Evolutionary conservation across 23 tunicate genomes (phyloP).

Genomic region (Diplosoma virens): DNA sequence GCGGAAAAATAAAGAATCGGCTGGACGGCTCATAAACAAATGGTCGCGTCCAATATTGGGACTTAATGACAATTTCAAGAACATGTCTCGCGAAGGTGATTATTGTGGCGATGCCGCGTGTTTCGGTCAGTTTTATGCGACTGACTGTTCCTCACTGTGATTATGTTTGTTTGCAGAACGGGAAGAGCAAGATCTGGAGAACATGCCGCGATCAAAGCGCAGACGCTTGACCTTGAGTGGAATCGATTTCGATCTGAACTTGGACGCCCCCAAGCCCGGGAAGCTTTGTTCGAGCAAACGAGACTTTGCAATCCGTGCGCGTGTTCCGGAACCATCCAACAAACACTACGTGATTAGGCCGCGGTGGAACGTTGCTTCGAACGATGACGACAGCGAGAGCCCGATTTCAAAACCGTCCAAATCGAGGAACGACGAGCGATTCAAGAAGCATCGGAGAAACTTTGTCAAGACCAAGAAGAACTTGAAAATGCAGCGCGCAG

Average conservation of each 20-base stretch:
- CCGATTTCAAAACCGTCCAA: slow-evolving; percentile 32
- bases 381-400: slow-evolving; percentile 45
- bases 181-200: slow-evolving; percentile 91
- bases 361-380: slow-evolving; percentile 77
- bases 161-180: slow-evolving; percentile 69
- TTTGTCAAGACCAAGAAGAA: slow-evolving; percentile 73
- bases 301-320: slow-evolving; percentile 95
- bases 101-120: no score
- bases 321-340: slow-evolving; percentile 94
- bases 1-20: slow-evolving; percentile 69
- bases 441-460: slow-evolving; percentile 75
- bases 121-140: no score
- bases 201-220: slow-evolving; percentile 90
- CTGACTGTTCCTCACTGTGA: no score
- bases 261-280: slow-evolving; percentile 42
- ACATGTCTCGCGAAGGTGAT: slow-evolving; percentile 93
- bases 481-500: slow-evolving; percentile 81
- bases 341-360: slow-evolving; percentile 96
- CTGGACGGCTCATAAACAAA: slow-evolving; percentile 86
- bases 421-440: slow-evolving; percentile 70
- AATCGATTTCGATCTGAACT: slow-evolving; percentile 4
- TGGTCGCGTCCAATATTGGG: slow-evolving; percentile 98
- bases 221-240: slow-evolving; percentile 57
- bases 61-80: slow-evolving; percentile 88
- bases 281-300: slow-evolving; percentile 81